A percentile compares a stretch with the other conserved stretches of the same genome.
Evolutionary conservation across 2,888 invertebrate species (phyloP).

Genomic region (Osmoderma eremita): DNA sequence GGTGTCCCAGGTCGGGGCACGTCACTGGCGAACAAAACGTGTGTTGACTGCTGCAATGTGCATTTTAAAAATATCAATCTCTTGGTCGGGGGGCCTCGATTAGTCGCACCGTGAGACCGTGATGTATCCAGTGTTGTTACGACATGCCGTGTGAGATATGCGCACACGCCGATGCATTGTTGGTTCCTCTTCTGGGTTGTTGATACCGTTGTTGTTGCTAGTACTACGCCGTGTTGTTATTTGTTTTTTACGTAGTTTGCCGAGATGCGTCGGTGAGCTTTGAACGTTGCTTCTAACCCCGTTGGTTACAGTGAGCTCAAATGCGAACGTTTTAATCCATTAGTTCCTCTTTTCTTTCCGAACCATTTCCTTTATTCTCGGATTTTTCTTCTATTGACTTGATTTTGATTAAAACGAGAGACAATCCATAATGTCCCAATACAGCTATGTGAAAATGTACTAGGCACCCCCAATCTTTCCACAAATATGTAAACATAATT

Average conservation of each 20-base stretch:
- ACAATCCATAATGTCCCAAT: no score
- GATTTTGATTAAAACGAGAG: no score
- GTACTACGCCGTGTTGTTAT: slow-evolving; percentile 20
- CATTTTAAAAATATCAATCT: slow-evolving; percentile 51
- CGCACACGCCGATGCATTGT: slow-evolving; percentile 48
- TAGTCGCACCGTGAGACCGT: slow-evolving; percentile 53
- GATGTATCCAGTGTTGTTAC: slow-evolving; percentile 53
- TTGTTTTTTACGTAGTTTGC: slow-evolving; percentile 19
- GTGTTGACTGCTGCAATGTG: slow-evolving; percentile 50
- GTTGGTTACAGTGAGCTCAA: not conserved
- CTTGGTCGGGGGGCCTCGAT: slow-evolving; percentile 54
- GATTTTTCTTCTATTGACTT: no score
- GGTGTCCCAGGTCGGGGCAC: slow-evolving; percentile 51
- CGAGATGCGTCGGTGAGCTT: slow-evolving; percentile 46
- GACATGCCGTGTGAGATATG: slow-evolving; percentile 54
- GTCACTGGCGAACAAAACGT: slow-evolving; percentile 49
- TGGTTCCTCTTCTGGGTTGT: slow-evolving; percentile 42
- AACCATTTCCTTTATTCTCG: not conserved
- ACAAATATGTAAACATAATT: no score
- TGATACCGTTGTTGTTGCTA: slow-evolving; percentile 19
- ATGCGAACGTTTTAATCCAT: not conserved
- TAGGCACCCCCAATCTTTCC: no score
- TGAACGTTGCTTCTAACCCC: slow-evolving; percentile 43
- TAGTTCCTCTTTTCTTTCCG: slow-evolving; percentile 6
- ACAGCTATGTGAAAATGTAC: no score